phyloP scores from a whole-genome alignment of 2,797 vertebrate species.

The Gymnothorax javanicus region DNA sequence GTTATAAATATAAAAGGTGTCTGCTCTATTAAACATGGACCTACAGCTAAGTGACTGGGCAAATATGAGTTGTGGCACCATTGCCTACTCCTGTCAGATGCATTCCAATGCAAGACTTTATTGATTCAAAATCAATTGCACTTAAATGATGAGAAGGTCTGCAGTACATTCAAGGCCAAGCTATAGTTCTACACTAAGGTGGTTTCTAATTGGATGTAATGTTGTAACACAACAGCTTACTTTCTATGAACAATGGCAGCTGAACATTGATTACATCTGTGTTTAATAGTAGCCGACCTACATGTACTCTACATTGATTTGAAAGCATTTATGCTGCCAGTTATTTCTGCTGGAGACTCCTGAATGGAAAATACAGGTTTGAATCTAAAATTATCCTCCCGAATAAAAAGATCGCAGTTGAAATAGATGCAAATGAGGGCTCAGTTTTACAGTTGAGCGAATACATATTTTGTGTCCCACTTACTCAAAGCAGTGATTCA shows the following conservation, averaged over 20 bases:
- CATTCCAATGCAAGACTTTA: neutral
- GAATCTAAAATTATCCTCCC: neutral
- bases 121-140: neutral
- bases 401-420: neutral
- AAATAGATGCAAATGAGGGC: neutral
- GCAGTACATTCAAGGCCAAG: neutral
- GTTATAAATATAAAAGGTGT: too few species aligned
- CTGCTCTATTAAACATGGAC: too few species aligned
- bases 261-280: neutral
- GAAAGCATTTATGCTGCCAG: neutral
- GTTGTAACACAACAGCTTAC: neutral
- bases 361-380: neutral
- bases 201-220: neutral
- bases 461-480: neutral
- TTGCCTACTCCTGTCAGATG: neutral
- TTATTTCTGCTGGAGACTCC: neutral
- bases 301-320: neutral
- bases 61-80: neutral
- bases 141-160: neutral
- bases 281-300: neutral
- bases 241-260: neutral
- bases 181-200: neutral
- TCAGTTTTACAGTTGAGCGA: neutral
- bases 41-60: too few species aligned
- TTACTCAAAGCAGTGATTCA: conserved; percentile 55